Evolutionary conservation across 2,113 vertebrate species (phyloP).

Genomic region (Embiotoca jacksoni): DNA sequence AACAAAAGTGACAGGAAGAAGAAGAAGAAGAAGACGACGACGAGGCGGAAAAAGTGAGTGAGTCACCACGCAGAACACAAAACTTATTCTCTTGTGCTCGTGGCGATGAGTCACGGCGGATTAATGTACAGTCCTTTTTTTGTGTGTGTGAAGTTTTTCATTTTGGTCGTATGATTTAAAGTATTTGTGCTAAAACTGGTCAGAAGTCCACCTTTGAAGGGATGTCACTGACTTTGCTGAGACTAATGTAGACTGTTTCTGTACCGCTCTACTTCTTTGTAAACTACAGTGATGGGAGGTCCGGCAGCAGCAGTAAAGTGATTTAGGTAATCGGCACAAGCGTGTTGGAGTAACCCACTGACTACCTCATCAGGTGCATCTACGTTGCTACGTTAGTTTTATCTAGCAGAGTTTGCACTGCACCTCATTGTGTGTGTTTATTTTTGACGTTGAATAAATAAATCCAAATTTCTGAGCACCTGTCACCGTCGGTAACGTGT

Average conservation of each 20-base stretch:
- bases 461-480: too few species aligned
- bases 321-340: slow-evolving; percentile 28
- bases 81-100: slow-evolving; percentile 52
- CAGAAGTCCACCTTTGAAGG: slow-evolving; percentile 4
- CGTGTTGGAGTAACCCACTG: neutral
- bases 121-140: slow-evolving; percentile 20
- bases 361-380: neutral
- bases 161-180: slow-evolving; percentile 16
- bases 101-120: slow-evolving; percentile 57
- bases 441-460: too few species aligned
- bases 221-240: neutral
- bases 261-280: neutral
- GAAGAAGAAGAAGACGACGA: slow-evolving; percentile 35
- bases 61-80: slow-evolving; percentile 56
- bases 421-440: too few species aligned
- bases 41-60: slow-evolving; percentile 54
- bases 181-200: slow-evolving; percentile 12
- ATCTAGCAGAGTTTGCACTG: too few species aligned
- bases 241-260: neutral
- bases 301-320: neutral
- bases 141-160: neutral
- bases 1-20: slow-evolving; percentile 54
- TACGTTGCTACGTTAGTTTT: too few species aligned
- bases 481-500: too few species aligned
- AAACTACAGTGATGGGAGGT: slow-evolving; percentile 1